These are phyloP conservation scores for Mamestra configurata DNA, from an alignment of 1,140 invertebrate species.

Conservation along the genomic window DNA sequence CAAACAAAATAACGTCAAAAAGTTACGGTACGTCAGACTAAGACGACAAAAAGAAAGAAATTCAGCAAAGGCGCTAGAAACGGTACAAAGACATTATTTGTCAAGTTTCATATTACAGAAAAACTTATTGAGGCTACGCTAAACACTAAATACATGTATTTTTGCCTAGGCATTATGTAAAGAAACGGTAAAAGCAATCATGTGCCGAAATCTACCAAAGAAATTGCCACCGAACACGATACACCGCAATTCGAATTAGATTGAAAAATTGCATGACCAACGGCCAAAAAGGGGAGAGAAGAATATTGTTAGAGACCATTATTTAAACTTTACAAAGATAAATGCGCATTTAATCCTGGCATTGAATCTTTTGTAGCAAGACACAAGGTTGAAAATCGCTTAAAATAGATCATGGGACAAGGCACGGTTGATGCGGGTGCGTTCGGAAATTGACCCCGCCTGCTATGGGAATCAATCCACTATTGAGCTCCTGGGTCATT, in stretches of 20 bases:
- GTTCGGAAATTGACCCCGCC: slow-evolving; percentile 72
- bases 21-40: background rate
- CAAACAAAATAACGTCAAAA: background rate
- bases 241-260: slow-evolving; percentile 69
- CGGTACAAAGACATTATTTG: background rate
- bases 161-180: background rate
- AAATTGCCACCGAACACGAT: slow-evolving; percentile 59
- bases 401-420: slow-evolving; percentile 56
- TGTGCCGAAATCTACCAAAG: slow-evolving; percentile 29
- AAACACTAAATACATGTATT: slow-evolving; percentile 19
- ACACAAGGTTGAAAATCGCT: slow-evolving; percentile 63
- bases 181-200: slow-evolving; percentile 48
- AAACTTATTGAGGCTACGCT: slow-evolving; percentile 32
- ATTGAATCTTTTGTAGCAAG: slow-evolving; percentile 59
- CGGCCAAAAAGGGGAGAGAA: slow-evolving; percentile 76
- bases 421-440: slow-evolving; percentile 69
- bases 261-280: slow-evolving; percentile 84
- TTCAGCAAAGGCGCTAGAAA: background rate
- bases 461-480: slow-evolving; percentile 62
- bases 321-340: slow-evolving; percentile 54
- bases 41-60: background rate
- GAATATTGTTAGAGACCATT: slow-evolving; percentile 64
- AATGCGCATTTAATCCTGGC: slow-evolving; percentile 44
- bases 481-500: slow-evolving; percentile 52
- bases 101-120: slow-evolving; percentile 9